phyloP scores from a whole-genome alignment of 2,888 invertebrate species.

The Allygus modestus region DNA sequence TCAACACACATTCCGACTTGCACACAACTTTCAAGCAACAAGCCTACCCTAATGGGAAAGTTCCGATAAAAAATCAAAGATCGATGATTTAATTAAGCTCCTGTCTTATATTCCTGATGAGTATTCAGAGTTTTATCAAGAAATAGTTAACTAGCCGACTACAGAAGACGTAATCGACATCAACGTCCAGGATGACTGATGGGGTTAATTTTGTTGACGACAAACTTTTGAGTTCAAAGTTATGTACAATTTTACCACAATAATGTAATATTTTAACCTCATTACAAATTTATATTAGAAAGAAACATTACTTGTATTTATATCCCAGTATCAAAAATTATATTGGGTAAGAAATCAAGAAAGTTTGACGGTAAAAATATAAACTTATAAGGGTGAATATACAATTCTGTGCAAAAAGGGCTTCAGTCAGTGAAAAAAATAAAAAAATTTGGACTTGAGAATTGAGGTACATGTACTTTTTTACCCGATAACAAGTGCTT shows the following conservation, averaged over 20 bases:
- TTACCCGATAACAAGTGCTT: neutral
- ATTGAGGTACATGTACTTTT: neutral
- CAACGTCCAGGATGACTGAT: neutral
- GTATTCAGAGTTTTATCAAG: slow-evolving; percentile 34
- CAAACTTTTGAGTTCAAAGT: neutral
- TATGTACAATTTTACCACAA: neutral
- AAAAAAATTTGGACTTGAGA: neutral
- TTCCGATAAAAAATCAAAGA: slow-evolving; percentile 9
- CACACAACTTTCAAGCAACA: neutral
- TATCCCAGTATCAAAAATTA: slow-evolving; percentile 8
- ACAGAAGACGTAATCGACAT: slow-evolving; percentile 3
- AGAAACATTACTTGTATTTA: slow-evolving; percentile 4
- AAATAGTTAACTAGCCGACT: slow-evolving; percentile 2
- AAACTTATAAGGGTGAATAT: slow-evolving; percentile 2
- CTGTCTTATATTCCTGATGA: slow-evolving; percentile 35
- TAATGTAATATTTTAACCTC: too few species aligned
- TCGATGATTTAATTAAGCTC: slow-evolving; percentile 35
- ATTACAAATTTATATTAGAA: neutral
- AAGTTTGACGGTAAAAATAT: neutral
- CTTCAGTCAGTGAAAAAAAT: neutral
- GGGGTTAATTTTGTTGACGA: neutral
- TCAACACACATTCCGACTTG: slow-evolving; percentile 11
- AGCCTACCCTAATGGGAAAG: neutral
- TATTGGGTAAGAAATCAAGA: slow-evolving; percentile 8
- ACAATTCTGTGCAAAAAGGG: neutral